Conservation (phyloP, 2,888 invertebrate species). For the Lasioglossum vierecki region DNA sequence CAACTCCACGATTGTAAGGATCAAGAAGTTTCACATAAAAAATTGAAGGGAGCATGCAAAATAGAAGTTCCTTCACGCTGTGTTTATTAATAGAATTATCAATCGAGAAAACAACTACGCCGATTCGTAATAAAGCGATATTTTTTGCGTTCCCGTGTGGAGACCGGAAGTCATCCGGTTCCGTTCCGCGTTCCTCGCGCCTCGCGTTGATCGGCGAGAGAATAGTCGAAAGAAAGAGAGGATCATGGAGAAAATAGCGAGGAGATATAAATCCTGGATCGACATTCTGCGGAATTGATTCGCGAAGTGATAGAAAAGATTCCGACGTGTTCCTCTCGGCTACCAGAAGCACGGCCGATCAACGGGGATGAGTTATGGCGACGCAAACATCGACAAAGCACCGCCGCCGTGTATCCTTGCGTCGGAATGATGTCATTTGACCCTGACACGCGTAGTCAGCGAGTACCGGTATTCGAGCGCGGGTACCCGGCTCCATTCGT, state of each 20-base stretch:
- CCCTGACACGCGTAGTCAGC: slow-evolving; percentile 73
- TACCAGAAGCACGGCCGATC: slow-evolving; percentile 56
- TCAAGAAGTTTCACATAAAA: no score
- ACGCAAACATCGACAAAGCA: slow-evolving; percentile 38
- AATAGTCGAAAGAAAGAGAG: neutral
- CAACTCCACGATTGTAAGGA: neutral
- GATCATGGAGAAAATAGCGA: neutral
- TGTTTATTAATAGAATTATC: neutral
- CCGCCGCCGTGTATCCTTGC: slow-evolving; percentile 68
- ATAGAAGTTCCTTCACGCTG: neutral
- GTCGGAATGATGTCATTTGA: slow-evolving; percentile 75
- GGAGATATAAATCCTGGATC: neutral
- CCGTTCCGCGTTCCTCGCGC: slow-evolving; percentile 8
- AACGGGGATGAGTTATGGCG: slow-evolving; percentile 66
- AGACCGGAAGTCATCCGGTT: slow-evolving; percentile 10
- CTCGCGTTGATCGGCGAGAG: neutral
- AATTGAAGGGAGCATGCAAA: no score
- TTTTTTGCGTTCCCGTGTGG: no score
- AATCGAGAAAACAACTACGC: neutral
- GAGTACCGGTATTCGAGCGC: slow-evolving; percentile 68
- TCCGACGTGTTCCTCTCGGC: slow-evolving; percentile 22
- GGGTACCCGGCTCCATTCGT: slow-evolving; percentile 51
- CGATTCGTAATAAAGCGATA: neutral
- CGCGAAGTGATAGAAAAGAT: neutral
- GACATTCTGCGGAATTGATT: neutral